Evolutionary conservation across 2,888 invertebrate genomes (phyloP).

Genomic region (Seira sanloemensis): DNA sequence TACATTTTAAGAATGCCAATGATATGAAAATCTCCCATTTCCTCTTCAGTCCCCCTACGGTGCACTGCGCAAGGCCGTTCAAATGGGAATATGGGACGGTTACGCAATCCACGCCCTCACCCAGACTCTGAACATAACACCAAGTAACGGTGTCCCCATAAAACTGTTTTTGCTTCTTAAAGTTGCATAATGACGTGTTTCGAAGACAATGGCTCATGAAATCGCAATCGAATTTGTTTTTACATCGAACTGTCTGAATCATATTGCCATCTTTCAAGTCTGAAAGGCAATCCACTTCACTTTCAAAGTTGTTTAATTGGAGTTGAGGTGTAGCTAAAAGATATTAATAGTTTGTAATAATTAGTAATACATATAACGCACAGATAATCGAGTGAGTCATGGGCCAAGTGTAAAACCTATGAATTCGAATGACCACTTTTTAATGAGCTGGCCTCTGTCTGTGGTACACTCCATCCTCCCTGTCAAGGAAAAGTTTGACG

Average conservation of each 20-base stretch:
- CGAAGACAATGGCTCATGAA: conserved; percentile 38
- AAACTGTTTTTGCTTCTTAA: conserved; percentile 55
- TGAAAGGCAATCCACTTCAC: conserved; percentile 47
- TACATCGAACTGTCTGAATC: conserved; percentile 48
- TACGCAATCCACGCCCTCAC: not conserved
- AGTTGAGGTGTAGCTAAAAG: conserved; percentile 17
- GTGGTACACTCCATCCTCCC: conserved; percentile 1
- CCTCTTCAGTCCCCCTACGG: not conserved
- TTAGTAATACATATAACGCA: too few species aligned
- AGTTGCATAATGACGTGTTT: conserved; percentile 30
- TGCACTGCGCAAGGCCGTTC: conserved; percentile 40
- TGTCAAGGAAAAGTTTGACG: not conserved
- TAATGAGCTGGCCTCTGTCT: not conserved
- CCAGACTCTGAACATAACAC: conserved; percentile 17
- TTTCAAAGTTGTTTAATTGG: conserved; percentile 38
- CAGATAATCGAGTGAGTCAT: too few species aligned
- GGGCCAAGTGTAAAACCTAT: too few species aligned
- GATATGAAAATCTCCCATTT: conserved; percentile 49
- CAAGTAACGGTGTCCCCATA: not conserved
- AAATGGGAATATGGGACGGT: conserved; percentile 48
- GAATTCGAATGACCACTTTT: conserved; percentile 30
- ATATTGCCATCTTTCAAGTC: not conserved
- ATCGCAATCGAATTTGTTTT: conserved; percentile 34
- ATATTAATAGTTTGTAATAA: too few species aligned
- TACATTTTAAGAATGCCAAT: conserved; percentile 36